phyloP scores from a whole-genome alignment of 2,113 vertebrate genomes.

The Barnardius zonarius region DNA sequence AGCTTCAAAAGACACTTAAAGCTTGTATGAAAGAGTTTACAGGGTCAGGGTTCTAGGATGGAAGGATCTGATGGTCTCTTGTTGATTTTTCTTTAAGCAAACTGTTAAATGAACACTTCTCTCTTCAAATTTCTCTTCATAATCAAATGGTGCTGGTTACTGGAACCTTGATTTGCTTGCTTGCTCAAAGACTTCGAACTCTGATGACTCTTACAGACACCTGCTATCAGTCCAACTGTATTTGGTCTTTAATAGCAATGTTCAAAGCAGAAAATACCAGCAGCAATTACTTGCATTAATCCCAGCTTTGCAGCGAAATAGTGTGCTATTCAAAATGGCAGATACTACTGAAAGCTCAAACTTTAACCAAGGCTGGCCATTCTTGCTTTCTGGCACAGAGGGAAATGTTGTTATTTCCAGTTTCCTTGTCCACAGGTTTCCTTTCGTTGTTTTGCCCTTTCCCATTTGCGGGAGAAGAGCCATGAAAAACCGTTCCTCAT shows the following conservation, averaged over 20 bases:
- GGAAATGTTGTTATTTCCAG: constrained; percentile 65
- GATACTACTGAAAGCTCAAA: not conserved
- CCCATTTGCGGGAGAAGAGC: constrained; percentile 75
- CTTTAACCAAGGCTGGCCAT: constrained; percentile 7
- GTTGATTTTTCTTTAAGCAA: not conserved
- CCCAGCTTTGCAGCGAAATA: not conserved
- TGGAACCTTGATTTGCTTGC: not conserved
- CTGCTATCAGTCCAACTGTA: not conserved
- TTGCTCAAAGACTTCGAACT: not conserved
- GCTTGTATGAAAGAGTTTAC: not conserved
- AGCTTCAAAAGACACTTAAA: not conserved
- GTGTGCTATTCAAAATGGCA: not conserved
- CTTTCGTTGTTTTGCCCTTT: constrained; percentile 67
- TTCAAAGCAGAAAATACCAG: not conserved
- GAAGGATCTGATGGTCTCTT: not conserved
- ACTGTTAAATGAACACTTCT: not conserved
- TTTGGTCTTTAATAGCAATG: not conserved
- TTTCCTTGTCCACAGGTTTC: constrained; percentile 77
- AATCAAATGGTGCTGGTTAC: not conserved
- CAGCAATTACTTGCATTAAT: not conserved
- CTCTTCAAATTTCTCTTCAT: not conserved
- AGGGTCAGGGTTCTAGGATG: not conserved
- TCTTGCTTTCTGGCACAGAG: constrained; percentile 21
- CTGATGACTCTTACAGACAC: not conserved
- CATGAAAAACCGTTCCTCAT: constrained; percentile 83